Evolutionary conservation across 2,797 vertebrate genomes (phyloP), one percentile per base, ranked within the genome.

Genomic region (Rousettus madagascariensis): DNA sequence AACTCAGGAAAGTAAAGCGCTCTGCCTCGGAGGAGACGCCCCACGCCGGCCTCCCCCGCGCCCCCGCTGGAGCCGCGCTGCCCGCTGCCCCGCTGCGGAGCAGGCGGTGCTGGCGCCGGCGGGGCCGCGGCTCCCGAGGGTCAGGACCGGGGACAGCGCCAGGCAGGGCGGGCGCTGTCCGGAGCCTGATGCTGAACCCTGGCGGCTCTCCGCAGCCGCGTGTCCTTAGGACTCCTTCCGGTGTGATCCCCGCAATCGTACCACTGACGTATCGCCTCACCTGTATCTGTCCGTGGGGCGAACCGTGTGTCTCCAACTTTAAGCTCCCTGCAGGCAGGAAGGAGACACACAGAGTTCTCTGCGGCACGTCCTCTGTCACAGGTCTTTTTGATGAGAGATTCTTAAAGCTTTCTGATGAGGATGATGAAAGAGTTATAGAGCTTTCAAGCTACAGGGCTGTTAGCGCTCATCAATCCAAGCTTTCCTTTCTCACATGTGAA

Each of bases 181-280:
- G 0, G 16, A 1, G 0, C 19, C 13, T 6, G 17, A 30, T 26
- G 68, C 38, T 55, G 92, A 57, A 53, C 0, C 4, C 69, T 5
- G 1, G 11, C 33, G 0, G 0, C 8, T 1, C 0, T 1, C 10
- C 3, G 77, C 3, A 28, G 20, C n/a, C 3, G 41, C 0, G 24
- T 9, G 72, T 6, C 26, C 38, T 15, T 0, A 7, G 38, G 78
- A 8, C 12, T 22, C 41, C 6, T 15, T 36, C 57, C 6, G n/a
- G 17, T 5, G 20, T 7, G 30, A 53, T 1, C 49, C 51, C 90
- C 46, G 11, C 30, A 6, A 15, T 8, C 2, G 26, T 1, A 0
- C 51, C 83, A 17, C 22, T 68, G 8, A 16, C 2, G 15, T 0
- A 61, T 33, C n/a, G 6, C 53, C 86, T 72, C 71, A 43, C 30